phyloP scores from a whole-genome alignment of 2,113 vertebrate species.

The Potamarius usumacintae region DNA sequence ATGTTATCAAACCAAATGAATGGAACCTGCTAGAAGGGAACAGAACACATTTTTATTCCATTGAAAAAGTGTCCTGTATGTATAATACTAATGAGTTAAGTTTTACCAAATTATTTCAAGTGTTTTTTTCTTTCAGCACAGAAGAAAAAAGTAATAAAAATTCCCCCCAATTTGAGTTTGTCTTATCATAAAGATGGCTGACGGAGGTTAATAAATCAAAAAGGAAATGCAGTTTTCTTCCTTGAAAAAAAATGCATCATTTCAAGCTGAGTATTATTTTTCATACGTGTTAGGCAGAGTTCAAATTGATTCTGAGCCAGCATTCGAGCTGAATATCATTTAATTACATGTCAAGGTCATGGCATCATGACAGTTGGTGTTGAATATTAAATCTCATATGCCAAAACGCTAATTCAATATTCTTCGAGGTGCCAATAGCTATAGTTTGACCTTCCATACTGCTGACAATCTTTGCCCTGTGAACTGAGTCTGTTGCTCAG shows the following conservation, averaged over 20 bases:
- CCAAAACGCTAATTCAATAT: constrained; percentile 15
- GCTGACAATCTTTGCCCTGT: background rate
- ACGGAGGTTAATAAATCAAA: background rate
- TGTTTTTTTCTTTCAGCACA: too few relatives aligned
- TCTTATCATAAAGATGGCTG: too few relatives aligned
- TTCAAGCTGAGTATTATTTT: background rate
- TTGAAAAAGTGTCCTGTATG: too few relatives aligned
- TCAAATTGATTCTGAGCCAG: background rate
- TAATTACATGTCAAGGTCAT: constrained; percentile 7
- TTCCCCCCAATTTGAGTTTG: too few relatives aligned
- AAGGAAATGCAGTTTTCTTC: background rate
- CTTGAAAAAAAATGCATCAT: background rate
- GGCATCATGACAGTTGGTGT: constrained; percentile 9
- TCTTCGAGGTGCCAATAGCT: constrained; percentile 15
- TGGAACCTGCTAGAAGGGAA: too few relatives aligned
- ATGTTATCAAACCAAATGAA: too few relatives aligned
- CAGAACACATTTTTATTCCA: too few relatives aligned
- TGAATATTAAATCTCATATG: constrained; percentile 22
- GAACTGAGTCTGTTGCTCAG: background rate
- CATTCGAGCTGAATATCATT: background rate
- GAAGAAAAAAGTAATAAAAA: too few relatives aligned
- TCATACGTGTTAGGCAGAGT: background rate
- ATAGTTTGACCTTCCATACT: constrained; percentile 32
- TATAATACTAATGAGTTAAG: too few relatives aligned
- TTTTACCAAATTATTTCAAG: too few relatives aligned